Evolutionary conservation across 1,140 invertebrate genomes (phyloP).

Genomic region (Heliconius nattereri): DNA sequence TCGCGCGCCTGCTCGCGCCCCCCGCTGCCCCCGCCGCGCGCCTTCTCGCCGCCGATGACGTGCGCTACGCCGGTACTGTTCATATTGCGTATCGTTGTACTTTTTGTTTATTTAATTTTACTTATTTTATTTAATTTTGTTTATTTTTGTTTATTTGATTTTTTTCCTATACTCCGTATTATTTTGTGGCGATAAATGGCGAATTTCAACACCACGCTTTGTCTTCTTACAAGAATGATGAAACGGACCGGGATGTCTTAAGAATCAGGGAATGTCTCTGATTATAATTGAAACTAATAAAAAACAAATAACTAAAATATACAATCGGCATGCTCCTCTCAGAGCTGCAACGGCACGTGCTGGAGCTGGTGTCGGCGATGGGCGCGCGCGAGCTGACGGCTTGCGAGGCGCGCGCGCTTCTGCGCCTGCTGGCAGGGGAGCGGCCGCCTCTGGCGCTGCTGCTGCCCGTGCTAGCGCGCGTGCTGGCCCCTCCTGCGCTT

Average conservation of each 20-base stretch:
- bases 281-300: no score
- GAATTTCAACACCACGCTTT: no score
- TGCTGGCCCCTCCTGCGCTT: constrained; percentile 63
- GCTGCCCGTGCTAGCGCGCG: constrained; percentile 78
- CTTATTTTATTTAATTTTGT: no score
- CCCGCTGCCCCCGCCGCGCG: constrained; percentile 47
- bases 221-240: no score
- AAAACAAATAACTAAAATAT: no score
- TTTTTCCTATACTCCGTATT: no score
- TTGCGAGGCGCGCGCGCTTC: constrained; percentile 78
- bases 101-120: no score
- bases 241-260: no score
- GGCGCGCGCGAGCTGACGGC: constrained; percentile 62
- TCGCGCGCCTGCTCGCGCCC: constrained; percentile 43
- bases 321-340: constrained; percentile 3
- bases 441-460: constrained; percentile 80
- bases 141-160: no score
- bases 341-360: constrained; percentile 83
- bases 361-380: constrained; percentile 82
- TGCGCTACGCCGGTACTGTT: constrained; percentile 16
- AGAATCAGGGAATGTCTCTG: no score
- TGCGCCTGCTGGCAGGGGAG: constrained; percentile 82
- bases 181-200: no score
- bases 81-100: no score
- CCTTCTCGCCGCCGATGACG: constrained; percentile 33